These are phyloP conservation scores for Ploceus nigricollis DNA, from an alignment of 2,113 vertebrate species.

Conservation along the genomic window DNA sequence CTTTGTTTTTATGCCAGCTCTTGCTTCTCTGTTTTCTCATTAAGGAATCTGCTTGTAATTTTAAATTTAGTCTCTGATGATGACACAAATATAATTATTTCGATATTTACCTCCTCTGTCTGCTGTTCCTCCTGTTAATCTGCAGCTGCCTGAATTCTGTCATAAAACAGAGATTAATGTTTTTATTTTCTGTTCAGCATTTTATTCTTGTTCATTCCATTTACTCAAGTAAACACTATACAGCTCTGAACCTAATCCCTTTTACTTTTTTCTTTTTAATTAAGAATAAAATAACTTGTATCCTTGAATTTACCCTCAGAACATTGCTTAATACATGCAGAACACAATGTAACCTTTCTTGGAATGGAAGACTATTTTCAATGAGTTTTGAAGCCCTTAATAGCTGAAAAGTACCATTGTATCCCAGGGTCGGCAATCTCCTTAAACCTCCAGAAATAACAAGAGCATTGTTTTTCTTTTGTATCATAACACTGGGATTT, in stretches of 20 bases:
- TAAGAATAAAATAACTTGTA: neutral
- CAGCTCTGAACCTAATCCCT: neutral
- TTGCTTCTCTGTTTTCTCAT: neutral
- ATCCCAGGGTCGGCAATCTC: slow-evolving; percentile 31
- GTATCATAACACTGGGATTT: slow-evolving; percentile 49
- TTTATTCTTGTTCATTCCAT: neutral
- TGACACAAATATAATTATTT: neutral
- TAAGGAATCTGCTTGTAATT: neutral
- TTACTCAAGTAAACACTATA: neutral
- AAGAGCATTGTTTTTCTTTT: slow-evolving; percentile 61
- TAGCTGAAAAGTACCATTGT: slow-evolving; percentile 53
- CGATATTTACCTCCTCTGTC: neutral
- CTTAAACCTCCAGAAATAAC: slow-evolving; percentile 53
- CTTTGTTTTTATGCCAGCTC: neutral
- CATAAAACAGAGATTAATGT: neutral
- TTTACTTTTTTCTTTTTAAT: neutral
- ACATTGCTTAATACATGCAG: neutral
- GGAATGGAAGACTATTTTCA: neutral
- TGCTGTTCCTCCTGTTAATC: neutral
- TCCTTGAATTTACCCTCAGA: neutral
- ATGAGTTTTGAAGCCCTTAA: slow-evolving; percentile 3
- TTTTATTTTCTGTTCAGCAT: neutral
- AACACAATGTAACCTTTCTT: slow-evolving; percentile 48
- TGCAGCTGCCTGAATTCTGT: neutral
- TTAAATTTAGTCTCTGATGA: neutral